Percentiles rank a stretch among this genome's conserved stretches.
Conservation (phyloP, 2,113 vertebrate species). For the Triplophysa tibetana region DNA sequence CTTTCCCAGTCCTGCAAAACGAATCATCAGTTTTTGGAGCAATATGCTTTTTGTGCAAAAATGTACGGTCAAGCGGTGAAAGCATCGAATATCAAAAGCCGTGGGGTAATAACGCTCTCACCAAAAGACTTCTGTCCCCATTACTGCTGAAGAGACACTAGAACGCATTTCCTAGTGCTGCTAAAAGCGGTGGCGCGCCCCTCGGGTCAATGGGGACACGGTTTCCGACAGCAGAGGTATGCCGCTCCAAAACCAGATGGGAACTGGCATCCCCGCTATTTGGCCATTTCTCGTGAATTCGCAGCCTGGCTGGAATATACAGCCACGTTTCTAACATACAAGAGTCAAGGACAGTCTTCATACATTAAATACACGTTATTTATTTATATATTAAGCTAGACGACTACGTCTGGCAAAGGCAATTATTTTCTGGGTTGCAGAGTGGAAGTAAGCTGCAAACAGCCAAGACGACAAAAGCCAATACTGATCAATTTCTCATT, state of each 20-base stretch:
- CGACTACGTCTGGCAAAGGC: too few relatives aligned
- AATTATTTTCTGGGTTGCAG: background rate
- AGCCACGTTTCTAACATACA: background rate
- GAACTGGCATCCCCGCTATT: conserved; percentile 43
- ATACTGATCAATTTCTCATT: conserved; percentile 25
- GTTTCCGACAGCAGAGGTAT: conserved; percentile 61
- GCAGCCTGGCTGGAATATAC: background rate
- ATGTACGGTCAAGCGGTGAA: background rate
- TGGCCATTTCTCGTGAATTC: conserved; percentile 18
- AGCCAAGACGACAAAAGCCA: background rate
- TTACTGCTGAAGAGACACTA: conserved; percentile 16
- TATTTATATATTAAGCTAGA: too few relatives aligned
- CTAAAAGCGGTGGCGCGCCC: conserved; percentile 62
- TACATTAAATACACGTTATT: too few relatives aligned
- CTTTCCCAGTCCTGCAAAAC: background rate
- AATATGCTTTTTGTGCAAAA: conserved; percentile 1
- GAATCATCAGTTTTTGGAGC: background rate
- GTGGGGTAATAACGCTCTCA: conserved; percentile 4
- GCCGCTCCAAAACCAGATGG: conserved; percentile 49
- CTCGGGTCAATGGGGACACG: conserved; percentile 57
- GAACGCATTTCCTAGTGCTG: conserved; percentile 29
- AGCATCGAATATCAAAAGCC: background rate
- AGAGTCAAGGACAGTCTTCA: too few relatives aligned
- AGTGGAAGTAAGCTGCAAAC: background rate
- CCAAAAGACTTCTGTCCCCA: conserved; percentile 28